Evolutionary conservation across 2,797 vertebrate genomes (phyloP), one percentile per base, ranked within the genome.

Genomic region (Spheniscus humboldti): DNA sequence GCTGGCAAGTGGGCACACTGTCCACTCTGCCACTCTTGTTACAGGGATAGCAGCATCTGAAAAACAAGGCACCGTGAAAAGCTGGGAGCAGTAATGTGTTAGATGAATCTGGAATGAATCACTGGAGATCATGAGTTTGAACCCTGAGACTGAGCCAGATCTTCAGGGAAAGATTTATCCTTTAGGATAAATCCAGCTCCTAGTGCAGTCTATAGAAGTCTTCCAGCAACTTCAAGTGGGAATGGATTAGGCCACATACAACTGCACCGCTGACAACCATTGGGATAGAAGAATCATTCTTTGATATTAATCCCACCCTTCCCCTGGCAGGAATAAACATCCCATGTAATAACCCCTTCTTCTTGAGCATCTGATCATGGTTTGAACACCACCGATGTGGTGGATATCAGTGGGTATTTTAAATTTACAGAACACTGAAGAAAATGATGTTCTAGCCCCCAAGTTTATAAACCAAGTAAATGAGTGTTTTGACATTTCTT

Each of bases 381-480:
- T 52, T 31, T 93, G 68, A 97, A 60, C 55, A 77, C 27, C 43
- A 72, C 16, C 56, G 50, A 19, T 6, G 74, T 3, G 2, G 13
- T 18, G n/a, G 43, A 4, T 10, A 35, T 73, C 80, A 50, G 59
- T 67, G 72, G 33, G 67, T 62, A 83, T 43, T 88, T 82, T n/a
- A 86, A 53, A 89, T 47, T 33, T 72, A 69, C 57, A 92, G 25
- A 90, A 57, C 22, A 14, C 10, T 41, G 39, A 78, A 75, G 66
- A 83, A 90, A 91, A 95, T 9, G 0, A 78, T 52, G 31, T 81
- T 95, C n/a, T 43, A 92, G 37, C 13, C 50, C 11, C 33, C 57
- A 69, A 10, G 77, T 92, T 93, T 93, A 94, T 68, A 91, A 75
- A 92, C 19, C 56, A 83, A 41, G 33, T 59, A 88, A 92, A 92